Percentiles rank a stretch among this genome's conserved stretches.
phyloP scores from a whole-genome alignment of 1,140 invertebrate genomes.

The Coboldia fuscipes region DNA sequence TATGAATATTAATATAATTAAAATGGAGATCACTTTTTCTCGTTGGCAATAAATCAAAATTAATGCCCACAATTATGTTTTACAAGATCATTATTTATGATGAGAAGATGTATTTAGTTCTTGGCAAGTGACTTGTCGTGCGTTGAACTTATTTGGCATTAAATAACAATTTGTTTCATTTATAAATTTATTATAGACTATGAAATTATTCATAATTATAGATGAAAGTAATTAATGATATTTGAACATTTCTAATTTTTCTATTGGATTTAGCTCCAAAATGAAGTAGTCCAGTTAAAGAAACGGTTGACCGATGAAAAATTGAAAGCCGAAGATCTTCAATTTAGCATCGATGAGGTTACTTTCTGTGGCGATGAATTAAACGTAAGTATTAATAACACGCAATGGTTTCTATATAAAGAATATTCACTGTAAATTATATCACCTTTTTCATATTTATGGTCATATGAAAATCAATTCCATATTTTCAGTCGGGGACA shows the following conservation, averaged over 20 bases:
- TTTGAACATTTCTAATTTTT: neutral
- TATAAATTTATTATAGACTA: neutral
- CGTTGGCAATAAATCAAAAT: too few relatives aligned
- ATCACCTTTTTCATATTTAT: too few relatives aligned
- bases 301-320: conserved; percentile 63
- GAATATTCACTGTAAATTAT: neutral
- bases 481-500: too few relatives aligned
- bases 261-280: conserved; percentile 10
- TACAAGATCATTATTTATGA: too few relatives aligned
- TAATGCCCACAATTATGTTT: too few relatives aligned
- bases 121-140: too few relatives aligned
- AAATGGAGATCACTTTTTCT: too few relatives aligned
- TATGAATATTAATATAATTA: too few relatives aligned
- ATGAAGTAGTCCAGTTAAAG: conserved; percentile 22
- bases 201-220: neutral
- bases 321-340: conserved; percentile 75
- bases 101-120: too few relatives aligned
- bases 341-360: conserved; percentile 82
- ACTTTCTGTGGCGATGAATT: conserved; percentile 54
- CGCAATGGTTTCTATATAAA: neutral
- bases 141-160: too few relatives aligned
- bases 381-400: conserved; percentile 34
- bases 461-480: too few relatives aligned
- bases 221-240: neutral
- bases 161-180: too few relatives aligned